phyloP scores from a whole-genome alignment of 2,888 invertebrate species.

The Euplagia quadripunctaria region DNA sequence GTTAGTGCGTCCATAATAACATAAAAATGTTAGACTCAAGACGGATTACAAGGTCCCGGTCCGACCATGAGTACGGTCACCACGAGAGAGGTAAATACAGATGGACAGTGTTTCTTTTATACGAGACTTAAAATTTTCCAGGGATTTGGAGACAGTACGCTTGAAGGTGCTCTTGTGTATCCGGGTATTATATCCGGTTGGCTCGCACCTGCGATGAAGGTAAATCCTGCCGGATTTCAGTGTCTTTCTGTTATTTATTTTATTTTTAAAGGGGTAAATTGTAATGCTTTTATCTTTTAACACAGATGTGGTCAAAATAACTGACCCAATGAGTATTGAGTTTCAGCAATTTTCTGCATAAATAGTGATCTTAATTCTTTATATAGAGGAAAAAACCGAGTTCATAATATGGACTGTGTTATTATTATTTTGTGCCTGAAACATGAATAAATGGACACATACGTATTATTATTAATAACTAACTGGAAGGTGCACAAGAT shows the following conservation, averaged over 20 bases:
- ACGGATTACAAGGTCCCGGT: conserved; percentile 46
- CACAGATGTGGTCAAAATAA: neutral
- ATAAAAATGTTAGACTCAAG: conserved; percentile 54
- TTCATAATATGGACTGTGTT: no score
- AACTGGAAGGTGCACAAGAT: no score
- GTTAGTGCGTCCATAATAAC: conserved; percentile 55
- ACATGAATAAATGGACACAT: no score
- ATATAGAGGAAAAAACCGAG: no score
- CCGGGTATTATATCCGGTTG: conserved; percentile 46
- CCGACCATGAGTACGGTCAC: conserved; percentile 36
- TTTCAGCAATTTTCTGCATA: neutral
- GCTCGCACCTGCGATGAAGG: conserved; percentile 41
- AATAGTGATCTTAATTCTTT: neutral
- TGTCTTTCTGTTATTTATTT: conserved; percentile 35
- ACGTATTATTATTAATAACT: no score
- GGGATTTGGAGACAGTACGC: conserved; percentile 36
- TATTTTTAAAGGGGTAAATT: conserved; percentile 29
- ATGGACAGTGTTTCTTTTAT: conserved; percentile 46
- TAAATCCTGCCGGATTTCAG: conserved; percentile 41
- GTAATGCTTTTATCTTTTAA: neutral
- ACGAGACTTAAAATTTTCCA: conserved; percentile 50
- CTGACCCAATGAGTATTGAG: no score
- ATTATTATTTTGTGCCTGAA: no score
- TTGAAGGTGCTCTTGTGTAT: conserved; percentile 36
- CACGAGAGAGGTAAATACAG: conserved; percentile 15